Evolutionary conservation across 2,888 invertebrate species (phyloP), one percentile per base, ranked within the genome.

Genomic region (Aspidiotus destructor): DNA sequence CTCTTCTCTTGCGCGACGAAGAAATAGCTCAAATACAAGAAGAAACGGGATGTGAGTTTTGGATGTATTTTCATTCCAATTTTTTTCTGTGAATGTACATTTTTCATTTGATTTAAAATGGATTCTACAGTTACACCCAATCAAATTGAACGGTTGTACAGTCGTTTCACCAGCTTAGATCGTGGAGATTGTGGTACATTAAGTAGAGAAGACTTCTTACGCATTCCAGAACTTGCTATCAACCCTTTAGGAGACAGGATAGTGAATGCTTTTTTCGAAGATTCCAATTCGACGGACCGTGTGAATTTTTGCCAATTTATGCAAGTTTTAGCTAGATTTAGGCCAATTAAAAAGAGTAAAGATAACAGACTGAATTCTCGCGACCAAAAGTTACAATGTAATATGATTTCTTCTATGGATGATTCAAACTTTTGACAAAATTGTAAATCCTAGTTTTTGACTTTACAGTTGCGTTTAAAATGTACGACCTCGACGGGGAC

Each of bases 401-500:
- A 28, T 28, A 28, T 28, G 28, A 5, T 28, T 5, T 28, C 28
- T 28, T 28, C 5, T 28, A 28, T 28, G 28, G 28, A 5, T 28
- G 5, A 28, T 28, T 28, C 1, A 28, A 28, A 28, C 28, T 28
- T 28, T 28, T 5, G 28, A 28, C 5, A 5, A 28, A 28, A 5
- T 3, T 28, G 28, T 28, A 28, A 28, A 28, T 28, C 28, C 28
- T 40, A 11, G 2, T 40, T 17, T 41, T 41, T 3, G 7, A 55
- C 3, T 28, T 83, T 83, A 17, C 79, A 96, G 95, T 98, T 85
- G 98, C 99, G 8, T 99, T 99, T 79, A 95, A 95, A 78, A 96
- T 99, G 93, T 99, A 99, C 77, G 99, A 99, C 79, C 81, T 99
- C 78, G 98, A 99, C 78, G 94, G 93, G 77, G 98, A 99, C 80